These are phyloP conservation scores for Epinotia nisella DNA, from an alignment of 2,888 invertebrate genomes.

Conservation along the genomic window DNA sequence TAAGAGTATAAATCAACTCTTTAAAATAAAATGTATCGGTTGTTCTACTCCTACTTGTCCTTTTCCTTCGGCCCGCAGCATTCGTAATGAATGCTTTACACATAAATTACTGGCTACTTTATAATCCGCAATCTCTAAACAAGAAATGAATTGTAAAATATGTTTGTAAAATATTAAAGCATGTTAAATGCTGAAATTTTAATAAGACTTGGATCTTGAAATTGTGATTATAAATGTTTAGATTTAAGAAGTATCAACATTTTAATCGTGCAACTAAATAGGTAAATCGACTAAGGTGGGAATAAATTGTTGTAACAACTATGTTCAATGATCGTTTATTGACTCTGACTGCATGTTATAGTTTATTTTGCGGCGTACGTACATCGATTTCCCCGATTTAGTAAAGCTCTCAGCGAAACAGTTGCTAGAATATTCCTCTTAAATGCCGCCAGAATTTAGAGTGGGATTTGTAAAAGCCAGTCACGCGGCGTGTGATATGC, in stretches of 20 bases:
- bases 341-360: neutral
- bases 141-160: slow-evolving; percentile 11
- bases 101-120: slow-evolving; percentile 13
- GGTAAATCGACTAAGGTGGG: neutral
- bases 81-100: slow-evolving; percentile 9
- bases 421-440: slow-evolving; percentile 19
- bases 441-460: slow-evolving; percentile 7
- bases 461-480: slow-evolving; percentile 4
- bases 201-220: neutral
- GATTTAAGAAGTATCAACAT: neutral
- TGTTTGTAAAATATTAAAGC: neutral
- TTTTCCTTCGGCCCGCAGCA: neutral
- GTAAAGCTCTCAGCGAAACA: slow-evolving; percentile 2
- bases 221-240: neutral
- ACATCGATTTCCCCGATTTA: neutral
- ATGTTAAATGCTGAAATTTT: neutral
- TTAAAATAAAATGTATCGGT: neutral
- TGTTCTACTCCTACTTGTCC: neutral
- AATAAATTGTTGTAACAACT: too few species aligned
- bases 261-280: neutral
- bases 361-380: neutral
- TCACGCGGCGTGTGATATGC: slow-evolving; percentile 13
- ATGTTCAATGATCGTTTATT: neutral
- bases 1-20: neutral
- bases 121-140: slow-evolving; percentile 5